Conservation (phyloP, 2,113 vertebrate species). For the Corythoichthys haematopterus region DNA sequence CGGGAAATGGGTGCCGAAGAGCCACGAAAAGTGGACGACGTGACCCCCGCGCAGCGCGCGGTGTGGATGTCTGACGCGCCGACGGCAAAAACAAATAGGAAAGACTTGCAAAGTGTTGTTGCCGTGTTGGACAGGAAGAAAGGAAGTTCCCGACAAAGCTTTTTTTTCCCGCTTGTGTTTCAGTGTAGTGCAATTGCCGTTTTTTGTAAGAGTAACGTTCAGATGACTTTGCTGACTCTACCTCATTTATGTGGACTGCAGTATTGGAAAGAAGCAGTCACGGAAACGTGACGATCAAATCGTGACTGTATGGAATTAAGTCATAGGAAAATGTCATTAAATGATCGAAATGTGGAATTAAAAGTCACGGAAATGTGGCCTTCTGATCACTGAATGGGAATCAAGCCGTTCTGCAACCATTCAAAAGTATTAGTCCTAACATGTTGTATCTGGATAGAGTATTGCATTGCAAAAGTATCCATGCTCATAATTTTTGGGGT, state of each 20-base stretch:
- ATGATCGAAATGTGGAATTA: neutral
- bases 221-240: neutral
- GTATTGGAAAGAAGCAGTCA: neutral
- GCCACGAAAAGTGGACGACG: neutral
- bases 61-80: neutral
- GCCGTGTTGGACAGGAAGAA: neutral
- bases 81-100: neutral
- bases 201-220: neutral
- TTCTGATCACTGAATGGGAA: no score
- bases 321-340: neutral
- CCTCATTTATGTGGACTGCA: neutral
- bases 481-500: no score
- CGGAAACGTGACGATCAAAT: neutral
- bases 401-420: no score
- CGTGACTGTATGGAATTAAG: neutral
- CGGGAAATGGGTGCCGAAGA: constrained; percentile 35
- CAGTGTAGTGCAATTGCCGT: neutral
- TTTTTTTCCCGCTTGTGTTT: neutral
- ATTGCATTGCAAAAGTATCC: no score
- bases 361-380: neutral
- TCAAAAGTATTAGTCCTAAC: no score
- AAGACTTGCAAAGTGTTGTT: neutral
- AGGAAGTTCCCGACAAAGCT: neutral
- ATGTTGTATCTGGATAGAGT: no score
- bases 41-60: constrained; percentile 1